These are phyloP conservation scores for cattle (Bos taurus) DNA, from an alignment of 2,113 vertebrate species.

Conservation along the genomic window ARS-UCD2.0 NC_037331.1:112173001-112173500, in stretches of 20 bases:
- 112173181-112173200: not conserved
- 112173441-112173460: not conserved
- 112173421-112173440: not conserved
- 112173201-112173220: not conserved
- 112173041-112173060: not conserved
- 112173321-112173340: not conserved
- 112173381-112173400: not conserved
- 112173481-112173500: not conserved
- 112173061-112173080: not conserved
- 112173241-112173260: not conserved
- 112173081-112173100: not conserved
- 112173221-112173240: not conserved
- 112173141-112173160: not conserved
- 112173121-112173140: not conserved
- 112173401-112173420: not conserved
- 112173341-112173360: not conserved
- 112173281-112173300: not conserved
- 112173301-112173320: not conserved
- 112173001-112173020: not conserved
- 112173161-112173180: not conserved
- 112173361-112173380: not conserved
- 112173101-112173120: not conserved
- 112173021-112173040: not conserved
- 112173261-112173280: not conserved
- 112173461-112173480: not conserved